Conservation (phyloP, 2,888 invertebrate genomes). For the Drepana falcataria region DNA sequence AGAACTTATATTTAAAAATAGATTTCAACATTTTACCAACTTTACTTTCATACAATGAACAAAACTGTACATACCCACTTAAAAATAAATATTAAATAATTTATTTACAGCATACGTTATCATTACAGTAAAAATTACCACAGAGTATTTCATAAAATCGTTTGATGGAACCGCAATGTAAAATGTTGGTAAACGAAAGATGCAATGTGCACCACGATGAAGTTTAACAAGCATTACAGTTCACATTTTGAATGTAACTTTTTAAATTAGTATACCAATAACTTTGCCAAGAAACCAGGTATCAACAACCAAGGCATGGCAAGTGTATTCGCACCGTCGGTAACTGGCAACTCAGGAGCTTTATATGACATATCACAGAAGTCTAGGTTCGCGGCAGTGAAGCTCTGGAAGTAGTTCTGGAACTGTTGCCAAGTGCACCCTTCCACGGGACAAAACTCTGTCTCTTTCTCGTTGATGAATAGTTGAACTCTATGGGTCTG, state of each 20-base stretch:
- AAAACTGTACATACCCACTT: not conserved
- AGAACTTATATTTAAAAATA: too few species aligned
- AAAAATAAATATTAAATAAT: not conserved
- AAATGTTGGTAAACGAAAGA: too few species aligned
- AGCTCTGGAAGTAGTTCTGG: conserved; percentile 41
- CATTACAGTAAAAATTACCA: too few species aligned
- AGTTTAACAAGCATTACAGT: too few species aligned
- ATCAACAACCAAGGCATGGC: conserved; percentile 4
- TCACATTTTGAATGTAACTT: too few species aligned
- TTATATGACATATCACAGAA: conserved; percentile 42
- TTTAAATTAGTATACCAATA: not conserved
- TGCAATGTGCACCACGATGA: too few species aligned
- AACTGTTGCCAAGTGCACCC: conserved; percentile 61
- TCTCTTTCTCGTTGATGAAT: conserved; percentile 51
- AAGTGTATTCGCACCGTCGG: conserved; percentile 9
- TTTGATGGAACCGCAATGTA: too few species aligned
- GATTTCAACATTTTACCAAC: too few species aligned
- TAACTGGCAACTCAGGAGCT: conserved; percentile 2
- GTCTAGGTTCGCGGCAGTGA: conserved; percentile 33
- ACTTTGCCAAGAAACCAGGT: conserved; percentile 3
- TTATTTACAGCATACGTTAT: not conserved
- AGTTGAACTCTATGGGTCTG: conserved; percentile 44
- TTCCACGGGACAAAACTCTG: conserved; percentile 44
- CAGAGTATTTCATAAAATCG: too few species aligned
- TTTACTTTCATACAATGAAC: not conserved